Conservation (phyloP, 2,888 invertebrate genomes). For the Ramazzottius varieornatus region DNA sequence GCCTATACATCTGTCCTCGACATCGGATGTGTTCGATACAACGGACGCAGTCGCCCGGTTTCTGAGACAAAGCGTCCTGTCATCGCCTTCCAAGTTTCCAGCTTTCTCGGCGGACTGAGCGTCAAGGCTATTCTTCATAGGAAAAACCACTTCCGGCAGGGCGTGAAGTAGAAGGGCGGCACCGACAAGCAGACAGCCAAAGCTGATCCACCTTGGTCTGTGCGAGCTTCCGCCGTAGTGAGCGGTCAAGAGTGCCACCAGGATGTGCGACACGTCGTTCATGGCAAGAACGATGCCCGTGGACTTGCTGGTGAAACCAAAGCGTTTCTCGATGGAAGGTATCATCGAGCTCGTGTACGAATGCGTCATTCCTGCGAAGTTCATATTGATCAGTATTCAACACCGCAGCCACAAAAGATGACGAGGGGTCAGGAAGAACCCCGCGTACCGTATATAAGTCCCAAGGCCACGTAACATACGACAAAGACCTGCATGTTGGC, state of each 20-base stretch:
- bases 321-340: slow-evolving; percentile 1
- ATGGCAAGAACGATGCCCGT: not conserved
- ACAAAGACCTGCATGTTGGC: not conserved
- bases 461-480: not conserved
- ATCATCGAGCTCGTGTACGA: slow-evolving; percentile 1
- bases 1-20: not conserved
- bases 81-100: not conserved
- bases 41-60: not conserved
- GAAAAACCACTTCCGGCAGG: not conserved
- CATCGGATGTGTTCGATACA: no score
- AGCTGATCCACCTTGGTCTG: not conserved
- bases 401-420: not conserved
- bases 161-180: not conserved
- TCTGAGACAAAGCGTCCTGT: not conserved
- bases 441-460: not conserved
- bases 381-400: not conserved
- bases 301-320: not conserved
- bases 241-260: not conserved
- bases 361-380: not conserved
- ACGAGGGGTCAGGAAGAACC: no score
- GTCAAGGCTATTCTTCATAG: not conserved
- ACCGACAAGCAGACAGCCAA: not conserved
- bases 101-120: not conserved
- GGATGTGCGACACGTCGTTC: not conserved
- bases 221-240: not conserved